Percentiles rank a stretch among this genome's conserved stretches.
These are phyloP conservation scores for Habrosyne pyritoides DNA, from an alignment of 2,888 invertebrate species.

Conservation along the genomic window DNA sequence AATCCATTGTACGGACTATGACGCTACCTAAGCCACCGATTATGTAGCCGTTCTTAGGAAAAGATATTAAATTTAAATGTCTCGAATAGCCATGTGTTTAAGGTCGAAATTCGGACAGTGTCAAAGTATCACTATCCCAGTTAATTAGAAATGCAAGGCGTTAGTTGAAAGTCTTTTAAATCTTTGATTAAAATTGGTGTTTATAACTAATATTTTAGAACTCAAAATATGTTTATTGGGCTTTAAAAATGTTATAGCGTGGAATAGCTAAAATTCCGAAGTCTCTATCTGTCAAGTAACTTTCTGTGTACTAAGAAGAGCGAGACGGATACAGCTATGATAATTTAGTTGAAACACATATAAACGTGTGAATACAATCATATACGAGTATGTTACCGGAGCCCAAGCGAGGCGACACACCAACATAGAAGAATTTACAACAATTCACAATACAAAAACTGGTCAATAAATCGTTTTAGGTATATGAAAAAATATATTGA, in stretches of 20 bases:
- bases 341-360: too few relatives aligned
- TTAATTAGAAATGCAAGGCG: not conserved
- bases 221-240: not conserved
- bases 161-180: not conserved
- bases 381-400: too few relatives aligned
- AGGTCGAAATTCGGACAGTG: not conserved
- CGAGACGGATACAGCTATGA: too few relatives aligned
- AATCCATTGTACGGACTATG: not conserved
- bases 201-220: too few relatives aligned
- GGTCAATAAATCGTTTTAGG: not conserved
- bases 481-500: not conserved
- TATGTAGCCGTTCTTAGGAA: too few relatives aligned
- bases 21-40: not conserved
- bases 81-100: not conserved
- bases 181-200: not conserved
- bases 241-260: too few relatives aligned
- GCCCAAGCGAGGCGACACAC: not conserved
- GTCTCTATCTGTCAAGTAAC: too few relatives aligned
- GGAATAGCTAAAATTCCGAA: too few relatives aligned
- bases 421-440: not conserved
- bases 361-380: too few relatives aligned
- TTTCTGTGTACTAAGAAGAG: too few relatives aligned
- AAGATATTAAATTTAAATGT: not conserved
- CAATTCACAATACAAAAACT: not conserved
- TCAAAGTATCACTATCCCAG: not conserved